Evolutionary conservation across 2,797 vertebrate species (phyloP).

Genomic region (Xyrichtys novacula): DNA sequence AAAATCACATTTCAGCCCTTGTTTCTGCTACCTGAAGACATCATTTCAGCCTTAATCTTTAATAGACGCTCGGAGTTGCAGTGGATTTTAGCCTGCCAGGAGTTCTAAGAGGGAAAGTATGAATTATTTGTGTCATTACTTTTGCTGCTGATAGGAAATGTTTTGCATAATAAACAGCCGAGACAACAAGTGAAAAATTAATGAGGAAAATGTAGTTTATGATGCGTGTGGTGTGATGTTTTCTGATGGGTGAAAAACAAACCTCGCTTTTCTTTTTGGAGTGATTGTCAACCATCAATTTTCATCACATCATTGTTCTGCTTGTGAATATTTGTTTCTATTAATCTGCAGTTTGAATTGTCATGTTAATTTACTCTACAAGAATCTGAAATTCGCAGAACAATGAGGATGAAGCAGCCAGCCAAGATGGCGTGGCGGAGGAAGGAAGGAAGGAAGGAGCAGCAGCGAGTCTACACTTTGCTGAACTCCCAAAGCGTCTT

Average conservation of each 20-base stretch:
- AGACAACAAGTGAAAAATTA: constrained; percentile 72
- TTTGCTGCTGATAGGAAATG: constrained; percentile 66
- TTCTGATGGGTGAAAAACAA: constrained; percentile 28
- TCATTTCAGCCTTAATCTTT: constrained; percentile 56
- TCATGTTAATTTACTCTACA: constrained; percentile 61
- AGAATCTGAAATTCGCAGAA: constrained; percentile 48
- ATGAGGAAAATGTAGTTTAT: constrained; percentile 62
- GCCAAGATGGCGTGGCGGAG: constrained; percentile 20
- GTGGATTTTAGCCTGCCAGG: constrained; percentile 49
- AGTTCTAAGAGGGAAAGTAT: constrained; percentile 55
- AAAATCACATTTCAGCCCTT: constrained; percentile 62
- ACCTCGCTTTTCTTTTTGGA: constrained; percentile 35
- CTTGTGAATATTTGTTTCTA: constrained; percentile 54
- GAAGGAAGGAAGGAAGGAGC: constrained; percentile 1
- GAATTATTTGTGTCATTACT: constrained; percentile 73
- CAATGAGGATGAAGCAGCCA: constrained; percentile 57
- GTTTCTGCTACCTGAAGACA: constrained; percentile 66
- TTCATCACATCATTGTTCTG: constrained; percentile 46
- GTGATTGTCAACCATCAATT: constrained; percentile 61
- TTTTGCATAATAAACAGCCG: constrained; percentile 72
- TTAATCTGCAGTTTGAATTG: constrained; percentile 62
- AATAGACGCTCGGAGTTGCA: constrained; percentile 43
- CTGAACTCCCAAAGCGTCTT: constrained; percentile 68
- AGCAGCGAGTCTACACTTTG: constrained; percentile 48
- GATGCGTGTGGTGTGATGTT: constrained; percentile 49